Evolutionary conservation across 2,797 vertebrate genomes (phyloP), one percentile per base, ranked within the genome.

Genomic region (Enteromius thamalakanensis): DNA sequence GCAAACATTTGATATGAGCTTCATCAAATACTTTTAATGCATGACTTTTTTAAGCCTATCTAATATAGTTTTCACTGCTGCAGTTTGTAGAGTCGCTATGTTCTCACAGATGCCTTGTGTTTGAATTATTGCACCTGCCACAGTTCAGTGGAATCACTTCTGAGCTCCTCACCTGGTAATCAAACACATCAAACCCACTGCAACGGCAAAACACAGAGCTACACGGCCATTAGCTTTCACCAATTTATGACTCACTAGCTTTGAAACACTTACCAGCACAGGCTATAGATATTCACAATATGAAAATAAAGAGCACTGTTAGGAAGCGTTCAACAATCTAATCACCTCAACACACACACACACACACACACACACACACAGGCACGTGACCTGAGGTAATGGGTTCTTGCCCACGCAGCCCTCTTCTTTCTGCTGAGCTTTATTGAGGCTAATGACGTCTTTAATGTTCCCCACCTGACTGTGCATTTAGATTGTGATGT

Each of bases 381-480:
- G 75, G 76, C 67, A 86, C 75, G 76, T 55, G 62, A 60, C 79
- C 75, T 32, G 37, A 77, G 80, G 70, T 89, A 89, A 90, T 90
- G 87, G 86, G 81, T 86, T 86, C 80, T 81, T 79, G 80, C 80
- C 80, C 79, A 85, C 76, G 74, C 77, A 83, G 82, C 64, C 69
- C 81, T 84, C 68, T 76, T 74, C 69, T 80, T 89, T 84, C 70
- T 79, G 76, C 82, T 75, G 26, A 84, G 87, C 85, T 89, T 91
- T 88, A 91, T 87, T 84, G 88, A 84, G 84, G 88, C 87, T 95
- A 95, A 95, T 95, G 92, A 91, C 90, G 90, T 91, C 89, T 92
- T 85, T 95, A 95, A 96, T 94, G 91, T 91, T 90, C 91, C 89
- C 89, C 91, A 88, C 95, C 93, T 95, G 95, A 95, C 91, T 93